A percentile compares a stretch with the other conserved stretches of the same genome.
Evolutionary conservation across 2,888 invertebrate genomes (phyloP).

Genomic region (Aproaerema taeniolella): DNA sequence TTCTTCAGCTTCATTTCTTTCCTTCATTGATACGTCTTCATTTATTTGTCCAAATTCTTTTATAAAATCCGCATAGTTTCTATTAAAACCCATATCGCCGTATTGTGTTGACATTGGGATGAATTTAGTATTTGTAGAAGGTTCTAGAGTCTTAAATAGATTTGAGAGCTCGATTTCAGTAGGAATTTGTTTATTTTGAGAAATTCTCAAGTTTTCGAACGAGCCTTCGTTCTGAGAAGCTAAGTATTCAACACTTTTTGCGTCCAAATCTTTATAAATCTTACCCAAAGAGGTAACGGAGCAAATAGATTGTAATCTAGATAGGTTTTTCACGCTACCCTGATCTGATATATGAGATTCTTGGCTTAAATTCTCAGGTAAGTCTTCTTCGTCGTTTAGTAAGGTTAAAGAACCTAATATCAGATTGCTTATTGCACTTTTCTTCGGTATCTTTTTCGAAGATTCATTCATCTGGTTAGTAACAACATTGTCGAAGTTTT

Average conservation of each 20-base stretch:
- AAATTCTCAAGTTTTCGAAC: too few relatives aligned
- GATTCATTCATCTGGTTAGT: too few relatives aligned
- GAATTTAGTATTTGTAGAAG: too few relatives aligned
- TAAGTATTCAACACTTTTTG: slow-evolving; percentile 44
- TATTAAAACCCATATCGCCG: slow-evolving; percentile 57
- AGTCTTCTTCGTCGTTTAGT: slow-evolving; percentile 39
- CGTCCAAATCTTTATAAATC: slow-evolving; percentile 53
- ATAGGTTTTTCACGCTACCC: slow-evolving; percentile 19
- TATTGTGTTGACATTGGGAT: slow-evolving; percentile 42
- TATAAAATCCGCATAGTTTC: slow-evolving; percentile 42
- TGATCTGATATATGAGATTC: slow-evolving; percentile 20
- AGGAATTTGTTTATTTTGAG: slow-evolving; percentile 33
- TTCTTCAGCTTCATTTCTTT: slow-evolving; percentile 12
- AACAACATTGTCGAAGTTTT: too few relatives aligned
- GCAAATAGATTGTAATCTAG: slow-evolving; percentile 32
- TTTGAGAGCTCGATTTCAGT: slow-evolving; percentile 33
- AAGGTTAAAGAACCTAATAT: slow-evolving; percentile 47
- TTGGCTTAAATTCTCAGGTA: slow-evolving; percentile 23
- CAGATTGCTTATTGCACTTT: slow-evolving; percentile 30
- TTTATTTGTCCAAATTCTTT: slow-evolving; percentile 29
- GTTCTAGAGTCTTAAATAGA: too few relatives aligned
- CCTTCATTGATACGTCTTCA: slow-evolving; percentile 28
- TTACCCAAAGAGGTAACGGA: slow-evolving; percentile 45
- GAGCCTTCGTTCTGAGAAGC: slow-evolving; percentile 19
- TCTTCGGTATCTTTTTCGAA: neutral